phyloP scores from a whole-genome alignment of 2,797 vertebrate species.

The Psittacula echo region DNA sequence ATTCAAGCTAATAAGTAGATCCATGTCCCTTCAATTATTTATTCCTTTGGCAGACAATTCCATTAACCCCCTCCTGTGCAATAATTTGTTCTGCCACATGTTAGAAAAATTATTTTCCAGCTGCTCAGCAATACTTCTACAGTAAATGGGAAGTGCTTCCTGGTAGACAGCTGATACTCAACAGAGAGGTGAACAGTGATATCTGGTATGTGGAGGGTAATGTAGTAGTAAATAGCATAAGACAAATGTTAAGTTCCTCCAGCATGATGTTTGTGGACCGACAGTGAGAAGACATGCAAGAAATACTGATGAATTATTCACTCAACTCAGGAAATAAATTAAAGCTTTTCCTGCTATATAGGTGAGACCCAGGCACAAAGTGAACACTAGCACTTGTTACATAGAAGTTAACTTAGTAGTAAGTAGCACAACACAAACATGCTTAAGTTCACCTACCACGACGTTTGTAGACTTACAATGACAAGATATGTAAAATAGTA shows the following conservation, averaged over 20 bases:
- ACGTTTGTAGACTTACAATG: neutral
- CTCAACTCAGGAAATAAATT: slow-evolving; percentile 32
- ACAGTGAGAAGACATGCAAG: neutral
- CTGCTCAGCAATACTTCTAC: slow-evolving; percentile 55
- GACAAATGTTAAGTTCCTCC: slow-evolving; percentile 34
- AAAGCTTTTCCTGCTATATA: neutral
- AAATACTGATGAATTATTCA: slow-evolving; percentile 58
- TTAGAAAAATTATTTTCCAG: slow-evolving; percentile 70
- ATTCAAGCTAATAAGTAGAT: slow-evolving; percentile 70
- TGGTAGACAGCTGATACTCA: slow-evolving; percentile 53
- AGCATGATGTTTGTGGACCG: neutral
- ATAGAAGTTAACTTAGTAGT: neutral
- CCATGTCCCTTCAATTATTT: slow-evolving; percentile 73
- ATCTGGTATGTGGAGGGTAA: neutral
- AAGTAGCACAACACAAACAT: neutral
- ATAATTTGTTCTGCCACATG: slow-evolving; percentile 75
- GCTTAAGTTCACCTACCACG: neutral
- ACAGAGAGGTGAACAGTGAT: slow-evolving; percentile 46
- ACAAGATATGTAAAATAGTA: neutral
- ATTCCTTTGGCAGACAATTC: slow-evolving; percentile 69
- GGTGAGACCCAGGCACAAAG: neutral
- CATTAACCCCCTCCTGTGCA: slow-evolving; percentile 74
- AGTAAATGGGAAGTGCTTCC: slow-evolving; percentile 53
- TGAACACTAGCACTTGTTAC: neutral
- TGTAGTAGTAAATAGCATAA: slow-evolving; percentile 29